Conservation (phyloP, 2,113 vertebrate species). For the Mormyrus iriodes region DNA sequence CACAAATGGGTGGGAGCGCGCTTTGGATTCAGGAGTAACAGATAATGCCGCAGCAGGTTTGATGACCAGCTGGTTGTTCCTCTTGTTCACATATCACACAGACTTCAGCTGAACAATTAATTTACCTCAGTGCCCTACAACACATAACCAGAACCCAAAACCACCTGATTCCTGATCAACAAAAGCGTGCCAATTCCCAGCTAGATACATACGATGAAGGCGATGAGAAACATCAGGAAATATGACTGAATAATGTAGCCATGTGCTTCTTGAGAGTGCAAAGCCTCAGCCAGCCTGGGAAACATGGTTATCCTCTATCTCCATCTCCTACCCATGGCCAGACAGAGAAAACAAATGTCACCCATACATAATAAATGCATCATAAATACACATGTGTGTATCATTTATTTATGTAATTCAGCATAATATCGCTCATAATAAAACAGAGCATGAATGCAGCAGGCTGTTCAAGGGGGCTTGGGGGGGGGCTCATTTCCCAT, state of each 20-base stretch:
- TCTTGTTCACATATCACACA: background rate
- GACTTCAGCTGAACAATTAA: background rate
- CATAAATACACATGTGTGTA: background rate
- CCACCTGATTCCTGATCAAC: background rate
- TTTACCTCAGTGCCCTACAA: background rate
- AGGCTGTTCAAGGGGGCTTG: background rate
- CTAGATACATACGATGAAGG: background rate
- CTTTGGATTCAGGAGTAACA: constrained; percentile 9
- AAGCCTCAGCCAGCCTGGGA: background rate
- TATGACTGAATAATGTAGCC: background rate
- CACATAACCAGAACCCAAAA: background rate
- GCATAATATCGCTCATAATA: background rate
- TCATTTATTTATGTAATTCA: background rate
- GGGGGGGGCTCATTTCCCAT: background rate
- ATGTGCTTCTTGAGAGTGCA: background rate
- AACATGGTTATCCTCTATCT: background rate
- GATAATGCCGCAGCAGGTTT: constrained; percentile 25
- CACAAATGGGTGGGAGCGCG: constrained; percentile 20
- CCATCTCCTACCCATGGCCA: background rate
- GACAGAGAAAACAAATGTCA: background rate
- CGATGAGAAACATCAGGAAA: background rate
- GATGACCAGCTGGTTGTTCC: constrained; percentile 34
- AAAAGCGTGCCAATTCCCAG: background rate
- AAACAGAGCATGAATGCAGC: background rate
- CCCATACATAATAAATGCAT: background rate